Conservation (phyloP, 2,113 vertebrate species). For the Lagopus leucura region DNA sequence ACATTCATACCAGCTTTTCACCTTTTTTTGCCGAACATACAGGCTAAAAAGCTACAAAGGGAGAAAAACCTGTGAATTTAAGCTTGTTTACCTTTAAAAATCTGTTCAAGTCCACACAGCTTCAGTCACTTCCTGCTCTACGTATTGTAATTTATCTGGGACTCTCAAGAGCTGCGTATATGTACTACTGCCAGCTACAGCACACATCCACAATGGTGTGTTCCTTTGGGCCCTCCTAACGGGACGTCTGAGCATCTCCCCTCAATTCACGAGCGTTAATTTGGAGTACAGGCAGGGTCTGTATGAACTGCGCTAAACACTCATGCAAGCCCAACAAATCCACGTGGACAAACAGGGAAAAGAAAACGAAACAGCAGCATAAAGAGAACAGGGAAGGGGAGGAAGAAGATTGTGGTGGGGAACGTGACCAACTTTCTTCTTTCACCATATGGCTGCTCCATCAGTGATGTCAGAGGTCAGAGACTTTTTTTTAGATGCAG, state of each 20-base stretch:
- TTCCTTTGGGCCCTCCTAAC: conserved; percentile 42
- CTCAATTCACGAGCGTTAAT: conserved; percentile 15
- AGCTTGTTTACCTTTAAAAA: conserved; percentile 34
- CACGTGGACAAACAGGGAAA: conserved; percentile 15
- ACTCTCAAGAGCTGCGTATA: conserved; percentile 37
- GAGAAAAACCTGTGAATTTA: conserved; percentile 50
- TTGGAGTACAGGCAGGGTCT: conserved; percentile 10
- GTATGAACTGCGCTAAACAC: conserved; percentile 30
- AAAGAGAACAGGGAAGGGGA: conserved; percentile 38
- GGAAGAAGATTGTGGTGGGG: conserved; percentile 57
- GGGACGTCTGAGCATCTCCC: conserved; percentile 17
- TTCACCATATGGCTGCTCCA: conserved; percentile 75
- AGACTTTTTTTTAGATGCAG: conserved; percentile 75
- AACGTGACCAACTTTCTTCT: conserved; percentile 66
- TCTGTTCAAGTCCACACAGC: conserved; percentile 48
- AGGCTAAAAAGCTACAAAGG: conserved; percentile 69
- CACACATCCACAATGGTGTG: conserved; percentile 4
- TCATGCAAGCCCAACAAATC: conserved; percentile 38
- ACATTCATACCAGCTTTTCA: conserved; percentile 70
- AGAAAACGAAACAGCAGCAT: conserved; percentile 54
- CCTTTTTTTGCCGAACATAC: conserved; percentile 71
- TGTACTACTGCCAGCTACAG: neutral
- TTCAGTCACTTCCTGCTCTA: conserved; percentile 63
- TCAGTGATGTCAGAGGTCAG: conserved; percentile 78
- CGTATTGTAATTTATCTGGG: conserved; percentile 1